Evolutionary conservation across 2,113 vertebrate genomes (phyloP).

Genomic region (Chamaea fasciata): DNA sequence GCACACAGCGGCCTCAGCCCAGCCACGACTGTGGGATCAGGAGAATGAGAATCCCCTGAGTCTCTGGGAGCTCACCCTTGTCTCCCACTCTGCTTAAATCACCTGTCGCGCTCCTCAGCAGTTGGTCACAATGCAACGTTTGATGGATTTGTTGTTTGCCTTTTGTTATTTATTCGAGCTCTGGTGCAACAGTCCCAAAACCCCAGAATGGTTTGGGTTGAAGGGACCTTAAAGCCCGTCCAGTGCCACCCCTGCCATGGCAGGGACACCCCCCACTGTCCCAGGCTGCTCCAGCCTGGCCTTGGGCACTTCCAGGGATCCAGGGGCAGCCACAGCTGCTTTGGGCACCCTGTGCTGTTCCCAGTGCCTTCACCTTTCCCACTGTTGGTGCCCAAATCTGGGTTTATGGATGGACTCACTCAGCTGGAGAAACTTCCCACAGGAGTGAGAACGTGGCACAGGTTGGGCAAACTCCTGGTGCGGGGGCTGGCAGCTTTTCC

Average conservation of each 20-base stretch:
- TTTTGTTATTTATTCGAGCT: background rate
- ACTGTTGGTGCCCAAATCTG: background rate
- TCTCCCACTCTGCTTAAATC: background rate
- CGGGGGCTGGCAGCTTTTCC: background rate
- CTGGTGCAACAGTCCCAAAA: background rate
- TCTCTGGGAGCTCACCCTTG: background rate
- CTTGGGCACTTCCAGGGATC: background rate
- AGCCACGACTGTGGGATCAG: fast-evolving
- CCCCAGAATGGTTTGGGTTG: background rate
- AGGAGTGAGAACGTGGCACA: background rate
- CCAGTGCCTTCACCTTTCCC: background rate
- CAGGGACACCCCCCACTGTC: background rate
- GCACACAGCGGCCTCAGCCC: fast-evolving
- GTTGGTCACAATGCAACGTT: fast-evolving
- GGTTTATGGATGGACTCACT: fast-evolving
- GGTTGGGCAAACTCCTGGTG: background rate
- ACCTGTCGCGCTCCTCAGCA: background rate
- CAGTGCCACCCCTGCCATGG: background rate
- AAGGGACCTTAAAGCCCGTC: background rate
- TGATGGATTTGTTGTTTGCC: fast-evolving
- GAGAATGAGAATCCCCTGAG: background rate
- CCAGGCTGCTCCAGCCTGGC: background rate
- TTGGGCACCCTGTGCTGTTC: background rate
- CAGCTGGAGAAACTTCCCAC: background rate
- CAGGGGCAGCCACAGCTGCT: background rate